Evolutionary conservation across 53 echinoderm and acorn worm genomes (phyloP), one percentile per base, ranked within the genome.

Genomic region (Apostichopus leukothele): DNA sequence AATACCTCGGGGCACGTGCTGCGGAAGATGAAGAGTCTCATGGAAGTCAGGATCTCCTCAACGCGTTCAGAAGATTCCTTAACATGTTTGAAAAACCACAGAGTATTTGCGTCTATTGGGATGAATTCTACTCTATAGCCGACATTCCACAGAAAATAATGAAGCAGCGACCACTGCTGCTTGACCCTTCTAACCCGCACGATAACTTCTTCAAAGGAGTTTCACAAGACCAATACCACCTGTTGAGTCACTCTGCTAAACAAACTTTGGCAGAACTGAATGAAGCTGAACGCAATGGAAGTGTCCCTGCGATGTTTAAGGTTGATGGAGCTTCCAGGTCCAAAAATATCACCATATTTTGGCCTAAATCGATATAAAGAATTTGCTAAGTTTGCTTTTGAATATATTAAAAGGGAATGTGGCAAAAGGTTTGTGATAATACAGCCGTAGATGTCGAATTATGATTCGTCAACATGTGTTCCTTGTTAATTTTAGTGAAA

Each of bases 1-100:
- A 87, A 73, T 87, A 87, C 54, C 74, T 87, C 1, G 87, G 87
- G 9, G 75, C 59, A 25, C 50, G 75, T 18, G 87, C 87, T 51
- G 87, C 87, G n/a, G 87, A 87, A 73, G 59, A 59, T 50, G 74
- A 51, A 26, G 87, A 75, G 57, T 9, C 19, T 1, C 4, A 12
- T 60, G 87, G 87, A 3, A 75, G 87, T 22, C 87, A 87, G 57
- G 75, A 75, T 87, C 52, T 87, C 18, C 55, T 74, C 23, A 19
- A 26, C 4, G 87, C 52, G 6, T 87, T 87, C 53, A 51, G 52
- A 59, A 26, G 54, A 75, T 87, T 87, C 75, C 85, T 85, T 50
- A 11, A 50, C 23, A 85, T 85, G 85, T 39, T 85, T 50, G 23
- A 63, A 67, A 5, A 66, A 50, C 27, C 61, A 50, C 18, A 66